Percentiles rank a stretch among this genome's conserved stretches.
Conservation (phyloP, 2,797 vertebrate species). For the Linurgus olivaceus region DNA sequence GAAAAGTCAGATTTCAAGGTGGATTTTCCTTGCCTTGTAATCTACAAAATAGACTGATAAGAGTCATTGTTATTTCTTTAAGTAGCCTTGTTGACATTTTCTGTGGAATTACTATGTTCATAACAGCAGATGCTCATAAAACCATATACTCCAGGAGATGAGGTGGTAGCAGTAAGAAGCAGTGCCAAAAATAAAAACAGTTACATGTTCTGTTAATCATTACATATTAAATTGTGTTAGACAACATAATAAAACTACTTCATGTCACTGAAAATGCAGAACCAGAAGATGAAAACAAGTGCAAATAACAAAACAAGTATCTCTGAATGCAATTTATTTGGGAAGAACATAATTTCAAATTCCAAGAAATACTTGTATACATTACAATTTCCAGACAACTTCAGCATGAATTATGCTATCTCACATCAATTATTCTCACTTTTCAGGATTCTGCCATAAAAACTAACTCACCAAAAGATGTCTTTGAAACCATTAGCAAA, state of each 20-base stretch:
- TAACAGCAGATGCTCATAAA: not conserved
- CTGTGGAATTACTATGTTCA: not conserved
- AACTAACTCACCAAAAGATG: not conserved
- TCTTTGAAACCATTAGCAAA: not conserved
- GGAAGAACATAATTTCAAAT: not conserved
- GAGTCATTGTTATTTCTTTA: not conserved
- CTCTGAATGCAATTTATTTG: not conserved
- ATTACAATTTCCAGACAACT: not conserved
- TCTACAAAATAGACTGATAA: not conserved
- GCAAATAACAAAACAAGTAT: not conserved
- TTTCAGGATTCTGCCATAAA: not conserved
- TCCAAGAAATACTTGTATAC: not conserved
- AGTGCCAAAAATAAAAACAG: not conserved
- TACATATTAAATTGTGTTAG: not conserved
- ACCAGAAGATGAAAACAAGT: not conserved
- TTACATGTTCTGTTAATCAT: not conserved
- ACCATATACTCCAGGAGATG: not conserved
- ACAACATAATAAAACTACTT: not conserved
- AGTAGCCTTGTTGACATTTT: not conserved
- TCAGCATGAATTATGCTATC: not conserved
- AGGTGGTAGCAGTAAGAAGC: not conserved
- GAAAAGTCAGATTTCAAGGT: conserved; percentile 17
- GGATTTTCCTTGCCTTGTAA: not conserved
- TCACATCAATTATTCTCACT: not conserved
- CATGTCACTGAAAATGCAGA: not conserved